A percentile compares a stretch with the other conserved stretches of the same genome.
Conservation (phyloP, 2,888 invertebrate species). For the Rhagonycha lutea region DNA sequence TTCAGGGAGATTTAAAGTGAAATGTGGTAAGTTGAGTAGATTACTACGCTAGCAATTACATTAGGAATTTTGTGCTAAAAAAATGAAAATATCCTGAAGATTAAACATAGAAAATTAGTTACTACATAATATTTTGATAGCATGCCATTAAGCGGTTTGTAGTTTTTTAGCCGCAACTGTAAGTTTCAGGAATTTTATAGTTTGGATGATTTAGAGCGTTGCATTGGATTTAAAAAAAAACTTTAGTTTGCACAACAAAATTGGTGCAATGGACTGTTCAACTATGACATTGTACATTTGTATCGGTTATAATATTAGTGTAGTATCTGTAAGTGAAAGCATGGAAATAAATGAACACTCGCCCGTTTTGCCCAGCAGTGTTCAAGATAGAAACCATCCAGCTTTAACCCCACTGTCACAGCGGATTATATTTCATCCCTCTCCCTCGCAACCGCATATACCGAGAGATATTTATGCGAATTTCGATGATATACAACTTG, state of each 20-base stretch:
- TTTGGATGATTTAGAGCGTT: slow-evolving; percentile 15
- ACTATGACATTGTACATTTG: slow-evolving; percentile 40
- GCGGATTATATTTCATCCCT: slow-evolving; percentile 30
- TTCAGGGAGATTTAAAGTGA: neutral
- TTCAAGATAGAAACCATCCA: slow-evolving; percentile 37
- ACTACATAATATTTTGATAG: no score
- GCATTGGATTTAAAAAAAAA: neutral
- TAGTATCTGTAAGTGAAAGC: slow-evolving; percentile 42
- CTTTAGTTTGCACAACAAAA: slow-evolving; percentile 5
- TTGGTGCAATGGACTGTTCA: slow-evolving; percentile 23
- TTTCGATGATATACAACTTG: slow-evolving; percentile 40
- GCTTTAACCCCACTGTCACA: slow-evolving; percentile 23
- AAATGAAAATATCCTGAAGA: neutral
- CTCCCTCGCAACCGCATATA: slow-evolving; percentile 24
- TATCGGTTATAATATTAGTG: slow-evolving; percentile 41
- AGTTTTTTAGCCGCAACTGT: neutral
- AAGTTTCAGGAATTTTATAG: neutral
- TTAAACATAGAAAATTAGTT: neutral
- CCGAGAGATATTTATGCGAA: slow-evolving; percentile 42
- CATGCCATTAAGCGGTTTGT: neutral
- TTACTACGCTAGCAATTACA: neutral
- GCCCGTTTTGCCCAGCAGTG: slow-evolving; percentile 27
- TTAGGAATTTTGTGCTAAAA: neutral
- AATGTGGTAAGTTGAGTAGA: neutral
- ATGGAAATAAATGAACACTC: slow-evolving; percentile 43